Evolutionary conservation across 2,888 invertebrate genomes (phyloP), one percentile per base, ranked within the genome.

Genomic region (Melanostoma scalare): DNA sequence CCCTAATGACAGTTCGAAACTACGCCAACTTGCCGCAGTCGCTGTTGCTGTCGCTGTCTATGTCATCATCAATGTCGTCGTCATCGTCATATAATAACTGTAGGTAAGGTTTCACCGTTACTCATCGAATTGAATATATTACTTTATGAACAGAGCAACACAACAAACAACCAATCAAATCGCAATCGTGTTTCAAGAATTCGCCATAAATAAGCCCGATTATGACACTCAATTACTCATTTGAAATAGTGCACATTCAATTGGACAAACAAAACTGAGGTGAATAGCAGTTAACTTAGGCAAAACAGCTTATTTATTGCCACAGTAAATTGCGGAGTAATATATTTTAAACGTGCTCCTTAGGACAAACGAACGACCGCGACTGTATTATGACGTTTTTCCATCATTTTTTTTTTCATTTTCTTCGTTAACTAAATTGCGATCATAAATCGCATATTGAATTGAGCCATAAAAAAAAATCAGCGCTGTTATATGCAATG

Each of bases 201-300:
- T 46, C 36, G 52, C 74, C 69, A 79, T 84, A 84, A 84, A 84
- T 71, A 74, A 84, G 65, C 53, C 53, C 69, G 69, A 74, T 84
- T 84, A 84, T 79, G 69, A 84, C 74, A 75, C 74, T 79, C 79
- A 84, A 84, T 84, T 84, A 84, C 78, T 84, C 84, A 84, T 84
- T 69, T 20, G 58, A 36, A 58, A 48, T 79, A 53, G 42, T 38
- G 6, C 40, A 20, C 8, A 42, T 60, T 30, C 56, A 82, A 52
- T 77, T 55, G 68, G 46, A 48, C 78, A 78, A 78, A 84, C 68
- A 74, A 65, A 79, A 60, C 31, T 69, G 67, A 61, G 67, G 76
- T 67, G 76, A 77, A 72, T 76, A 81, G 33, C 61, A 60, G 71
- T 76, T 69, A 58, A 78, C 72, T 82, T 73, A 55, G 65, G 67